Conservation (phyloP, 2,888 invertebrate genomes). For the Copidosoma aretas region DNA sequence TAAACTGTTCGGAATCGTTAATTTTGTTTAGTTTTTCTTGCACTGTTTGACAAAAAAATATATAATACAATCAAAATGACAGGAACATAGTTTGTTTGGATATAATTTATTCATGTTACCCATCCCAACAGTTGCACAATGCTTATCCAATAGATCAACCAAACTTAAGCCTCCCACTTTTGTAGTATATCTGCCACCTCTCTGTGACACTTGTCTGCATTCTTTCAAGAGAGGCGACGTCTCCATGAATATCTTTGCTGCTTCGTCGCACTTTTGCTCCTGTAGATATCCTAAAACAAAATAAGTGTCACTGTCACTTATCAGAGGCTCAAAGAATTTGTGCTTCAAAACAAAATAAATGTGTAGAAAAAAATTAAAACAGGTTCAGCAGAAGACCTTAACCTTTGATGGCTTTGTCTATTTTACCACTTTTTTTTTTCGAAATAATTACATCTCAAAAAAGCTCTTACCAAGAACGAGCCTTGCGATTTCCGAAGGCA, state of each 20-base stretch:
- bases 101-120: conserved; percentile 42
- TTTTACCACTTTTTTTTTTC: too few species aligned
- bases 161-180: conserved; percentile 54
- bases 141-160: conserved; percentile 56
- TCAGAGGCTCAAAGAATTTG: neutral
- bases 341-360: neutral
- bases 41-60: conserved; percentile 46
- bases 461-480: conserved; percentile 57
- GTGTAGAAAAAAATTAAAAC: neutral
- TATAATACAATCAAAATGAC: neutral
- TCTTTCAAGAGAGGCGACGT: conserved; percentile 53
- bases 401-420: neutral
- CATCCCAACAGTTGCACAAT: conserved; percentile 51
- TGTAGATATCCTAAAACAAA: conserved; percentile 56
- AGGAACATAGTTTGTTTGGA: too few species aligned
- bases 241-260: conserved; percentile 53
- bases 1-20: conserved; percentile 52
- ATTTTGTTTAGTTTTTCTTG: conserved; percentile 55
- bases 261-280: conserved; percentile 53
- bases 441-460: too few species aligned
- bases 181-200: conserved; percentile 52
- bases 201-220: conserved; percentile 49
- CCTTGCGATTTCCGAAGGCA: conserved; percentile 61
- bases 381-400: too few species aligned
- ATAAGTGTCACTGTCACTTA: neutral